A percentile compares a stretch with the other conserved stretches of the same genome.
Evolutionary conservation across 2,797 vertebrate genomes (phyloP).

Genomic region (Pangasius sanitwongsei): DNA sequence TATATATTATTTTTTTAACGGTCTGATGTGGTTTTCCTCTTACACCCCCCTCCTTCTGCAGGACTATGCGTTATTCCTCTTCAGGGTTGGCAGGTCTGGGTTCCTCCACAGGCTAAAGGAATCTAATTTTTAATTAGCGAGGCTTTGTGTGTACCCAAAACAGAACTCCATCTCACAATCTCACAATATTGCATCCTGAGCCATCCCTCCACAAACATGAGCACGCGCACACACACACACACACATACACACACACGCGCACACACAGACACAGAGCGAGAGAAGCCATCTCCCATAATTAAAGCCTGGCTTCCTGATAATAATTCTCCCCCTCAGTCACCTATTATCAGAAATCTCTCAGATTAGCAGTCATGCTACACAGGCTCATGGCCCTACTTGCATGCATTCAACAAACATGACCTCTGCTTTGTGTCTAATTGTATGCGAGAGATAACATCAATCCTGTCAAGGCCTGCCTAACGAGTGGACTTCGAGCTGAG

Average conservation of each 20-base stretch:
- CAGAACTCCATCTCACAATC: not conserved
- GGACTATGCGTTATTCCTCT: not conserved
- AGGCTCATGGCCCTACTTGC: slow-evolving; percentile 62
- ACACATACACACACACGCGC: not conserved
- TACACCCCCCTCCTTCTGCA: not conserved
- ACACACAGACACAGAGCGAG: not conserved
- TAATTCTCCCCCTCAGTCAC: slow-evolving; percentile 74
- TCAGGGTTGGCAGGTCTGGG: not conserved
- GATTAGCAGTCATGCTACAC: slow-evolving; percentile 65
- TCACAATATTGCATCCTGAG: slow-evolving; percentile 28
- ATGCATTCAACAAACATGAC: slow-evolving; percentile 68
- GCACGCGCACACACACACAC: not conserved
- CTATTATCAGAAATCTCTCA: slow-evolving; percentile 57
- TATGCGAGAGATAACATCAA: slow-evolving; percentile 69
- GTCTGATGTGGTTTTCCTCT: not conserved
- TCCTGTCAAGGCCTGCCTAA: slow-evolving; percentile 60
- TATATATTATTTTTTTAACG: not conserved
- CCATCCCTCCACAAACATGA: not conserved
- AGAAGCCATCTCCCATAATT: slow-evolving; percentile 52
- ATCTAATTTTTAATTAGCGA: not conserved
- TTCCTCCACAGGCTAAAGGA: not conserved
- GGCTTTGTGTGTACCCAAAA: not conserved
- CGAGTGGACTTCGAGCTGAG: slow-evolving; percentile 32
- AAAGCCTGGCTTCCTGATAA: slow-evolving; percentile 64
- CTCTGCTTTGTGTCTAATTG: slow-evolving; percentile 71